Evolutionary conservation across 2,797 vertebrate genomes (phyloP).

Genomic region (Tarsius wallacei): DNA sequence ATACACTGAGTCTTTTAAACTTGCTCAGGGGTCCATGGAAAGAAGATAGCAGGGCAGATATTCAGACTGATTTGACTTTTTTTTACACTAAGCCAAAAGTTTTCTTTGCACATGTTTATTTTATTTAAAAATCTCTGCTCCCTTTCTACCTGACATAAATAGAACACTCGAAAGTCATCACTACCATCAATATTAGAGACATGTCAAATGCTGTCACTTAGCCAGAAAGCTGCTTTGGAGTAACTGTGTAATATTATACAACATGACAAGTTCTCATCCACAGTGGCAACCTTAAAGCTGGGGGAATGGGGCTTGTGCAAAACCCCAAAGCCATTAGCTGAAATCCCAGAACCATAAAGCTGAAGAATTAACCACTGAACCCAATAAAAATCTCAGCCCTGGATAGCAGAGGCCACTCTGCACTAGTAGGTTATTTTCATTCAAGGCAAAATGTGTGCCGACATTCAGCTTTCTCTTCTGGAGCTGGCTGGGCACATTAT

Average conservation of each 20-base stretch:
- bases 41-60: constrained; percentile 18
- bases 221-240: constrained; percentile 80
- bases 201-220: constrained; percentile 82
- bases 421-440: constrained; percentile 74
- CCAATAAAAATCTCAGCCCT: constrained; percentile 47
- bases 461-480: constrained; percentile 74
- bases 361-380: constrained; percentile 72
- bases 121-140: constrained; percentile 70
- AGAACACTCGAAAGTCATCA: constrained; percentile 82
- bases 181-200: constrained; percentile 81
- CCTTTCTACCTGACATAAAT: constrained; percentile 80
- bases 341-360: constrained; percentile 77
- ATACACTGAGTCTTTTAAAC: constrained; percentile 35
- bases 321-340: constrained; percentile 82
- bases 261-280: constrained; percentile 81
- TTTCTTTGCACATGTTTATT: constrained; percentile 74
- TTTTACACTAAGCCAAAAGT: constrained; percentile 36
- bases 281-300: constrained; percentile 75
- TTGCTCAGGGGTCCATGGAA: background rate
- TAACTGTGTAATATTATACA: constrained; percentile 82
- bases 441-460: constrained; percentile 65
- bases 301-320: constrained; percentile 76
- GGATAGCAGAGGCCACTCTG: constrained; percentile 69
- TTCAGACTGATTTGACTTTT: constrained; percentile 38
- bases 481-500: constrained; percentile 80